Base-by-base conservation (phyloP, 2,113 vertebrate species). In the Scartelaos histophorus region DNA sequence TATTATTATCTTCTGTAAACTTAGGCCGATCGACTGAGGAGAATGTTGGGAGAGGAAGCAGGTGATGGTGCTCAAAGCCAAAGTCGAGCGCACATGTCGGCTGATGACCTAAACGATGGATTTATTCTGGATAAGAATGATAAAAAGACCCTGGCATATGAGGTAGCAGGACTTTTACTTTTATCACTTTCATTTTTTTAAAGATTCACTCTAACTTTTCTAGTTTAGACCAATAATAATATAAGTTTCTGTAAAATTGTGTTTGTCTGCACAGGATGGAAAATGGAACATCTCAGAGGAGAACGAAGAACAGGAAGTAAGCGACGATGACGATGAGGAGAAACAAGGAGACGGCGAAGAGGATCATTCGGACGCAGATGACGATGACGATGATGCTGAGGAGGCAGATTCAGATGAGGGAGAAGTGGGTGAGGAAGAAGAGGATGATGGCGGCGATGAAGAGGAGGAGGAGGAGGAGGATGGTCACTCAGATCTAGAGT, bases 71-170 rank as follows among this genome's bases (percentile, higher is more conserved):
- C 43, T 1, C 91, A 88, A 82, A 93, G 74, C 67, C 87, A 80
- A 1, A 93, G 76, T 69, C 87, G 79, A 1, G 90, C 58, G 24
- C 95, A 98, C 3, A 0, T 91, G 47, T 99, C 98, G 0, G 97
- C 97, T 0, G 98, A 99, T 25, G 97, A 98, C 82, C 88, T 99
- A 15, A 94, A 93, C 0, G 97, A 99, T 0, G 94, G 95, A 65
- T 99, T 99, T 75, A 78, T 97, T 35, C 91, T 99, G 6, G 94
- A 96, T 71, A 93, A 91, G 46, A 94, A 96, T 0, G 96, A 98
- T 75, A 90, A 94, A 21, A 90, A 73, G 73, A 87, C 95, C 12
- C 91, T 99, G 29, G 90, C 95, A 17, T 99, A 99, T 81, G 92
- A 95, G 82, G 97, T 98, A 70, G 73, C 82, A 11, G 51, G 35